Percentiles rank a stretch among this genome's conserved stretches.
Conservation (phyloP, 1,140 invertebrate species). For the Neotoxoptera formosana region DNA sequence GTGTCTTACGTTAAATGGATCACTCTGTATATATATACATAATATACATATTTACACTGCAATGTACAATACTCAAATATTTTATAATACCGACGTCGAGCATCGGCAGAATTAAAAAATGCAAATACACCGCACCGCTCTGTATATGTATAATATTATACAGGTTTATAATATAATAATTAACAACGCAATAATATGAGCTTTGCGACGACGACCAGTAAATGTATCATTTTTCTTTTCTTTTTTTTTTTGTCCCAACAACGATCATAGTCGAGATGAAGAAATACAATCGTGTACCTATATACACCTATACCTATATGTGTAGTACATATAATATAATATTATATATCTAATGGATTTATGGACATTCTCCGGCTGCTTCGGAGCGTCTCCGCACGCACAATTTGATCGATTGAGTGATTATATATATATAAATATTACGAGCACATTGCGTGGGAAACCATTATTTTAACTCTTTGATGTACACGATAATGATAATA, state of each 20-base stretch:
- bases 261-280: not conserved
- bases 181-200: not conserved
- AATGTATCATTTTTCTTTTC: not conserved
- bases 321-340: too few relatives aligned
- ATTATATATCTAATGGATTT: not conserved
- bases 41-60: too few relatives aligned
- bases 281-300: not conserved
- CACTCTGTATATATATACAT: too few relatives aligned
- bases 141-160: not conserved
- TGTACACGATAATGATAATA: not conserved
- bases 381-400: not conserved
- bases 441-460: not conserved
- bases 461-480: not conserved
- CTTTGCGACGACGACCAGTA: not conserved
- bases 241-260: not conserved
- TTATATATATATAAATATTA: not conserved
- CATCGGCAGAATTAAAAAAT: not conserved
- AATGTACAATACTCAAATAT: too few relatives aligned
- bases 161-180: not conserved
- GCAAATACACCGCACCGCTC: not conserved
- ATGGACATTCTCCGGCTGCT: not conserved
- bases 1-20: too few relatives aligned
- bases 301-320: too few relatives aligned
- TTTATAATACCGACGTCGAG: too few relatives aligned
- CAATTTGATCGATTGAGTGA: conserved; percentile 27